A percentile compares a stretch with the other conserved stretches of the same genome.
These are phyloP conservation scores for Sarcophaga caerulescens DNA, from an alignment of 2,888 invertebrate genomes.

Conservation along the genomic window DNA sequence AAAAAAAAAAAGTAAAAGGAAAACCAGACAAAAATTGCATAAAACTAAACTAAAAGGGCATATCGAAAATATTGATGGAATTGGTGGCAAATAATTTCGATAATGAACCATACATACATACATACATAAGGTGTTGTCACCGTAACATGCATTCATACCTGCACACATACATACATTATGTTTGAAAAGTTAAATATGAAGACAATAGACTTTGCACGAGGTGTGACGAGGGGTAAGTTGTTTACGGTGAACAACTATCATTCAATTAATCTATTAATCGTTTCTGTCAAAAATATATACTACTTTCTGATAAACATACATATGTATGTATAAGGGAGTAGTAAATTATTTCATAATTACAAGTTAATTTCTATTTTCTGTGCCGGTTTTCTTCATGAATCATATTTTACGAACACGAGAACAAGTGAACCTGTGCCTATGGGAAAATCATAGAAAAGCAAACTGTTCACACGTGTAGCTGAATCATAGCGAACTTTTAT, in stretches of 20 bases:
- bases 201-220: too few species aligned
- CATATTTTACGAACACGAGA: not conserved
- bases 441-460: too few species aligned
- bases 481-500: too few species aligned
- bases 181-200: too few species aligned
- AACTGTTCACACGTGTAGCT: too few species aligned
- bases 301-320: too few species aligned
- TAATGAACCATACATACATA: too few species aligned
- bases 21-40: too few species aligned
- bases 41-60: not conserved
- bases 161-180: too few species aligned
- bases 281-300: not conserved
- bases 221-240: not conserved
- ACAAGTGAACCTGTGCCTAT: too few species aligned
- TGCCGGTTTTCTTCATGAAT: not conserved
- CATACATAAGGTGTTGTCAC: not conserved
- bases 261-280: slow-evolving; percentile 33
- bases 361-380: not conserved
- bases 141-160: not conserved
- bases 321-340: not conserved
- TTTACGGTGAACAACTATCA: not conserved
- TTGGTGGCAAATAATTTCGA: not conserved
- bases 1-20: not conserved
- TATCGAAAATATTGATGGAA: slow-evolving; percentile 24
- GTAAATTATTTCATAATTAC: not conserved